These are phyloP conservation scores for Meganola albula DNA, from an alignment of 2,888 invertebrate genomes.

Conservation along the genomic window DNA sequence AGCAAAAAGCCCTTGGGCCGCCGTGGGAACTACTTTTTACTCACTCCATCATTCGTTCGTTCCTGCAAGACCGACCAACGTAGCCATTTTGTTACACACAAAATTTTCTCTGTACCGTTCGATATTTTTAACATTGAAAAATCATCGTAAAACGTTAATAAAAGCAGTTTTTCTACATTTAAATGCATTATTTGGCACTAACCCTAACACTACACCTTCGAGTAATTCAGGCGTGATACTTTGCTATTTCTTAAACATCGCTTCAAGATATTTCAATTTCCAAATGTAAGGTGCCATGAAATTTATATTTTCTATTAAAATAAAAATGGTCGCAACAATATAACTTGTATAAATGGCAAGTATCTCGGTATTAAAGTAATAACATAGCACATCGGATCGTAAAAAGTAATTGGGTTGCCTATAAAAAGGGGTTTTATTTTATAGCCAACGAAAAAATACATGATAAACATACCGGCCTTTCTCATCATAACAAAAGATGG, in stretches of 20 bases:
- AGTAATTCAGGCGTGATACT: too few relatives aligned
- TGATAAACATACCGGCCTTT: conserved; percentile 63
- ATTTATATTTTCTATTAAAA: conserved; percentile 35
- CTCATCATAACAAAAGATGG: conserved; percentile 40
- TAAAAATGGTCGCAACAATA: conserved; percentile 35
- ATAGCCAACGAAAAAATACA: conserved; percentile 59
- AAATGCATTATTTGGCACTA: too few relatives aligned
- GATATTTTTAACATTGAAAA: too few relatives aligned
- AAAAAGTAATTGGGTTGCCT: conserved; percentile 74
- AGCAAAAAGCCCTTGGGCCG: too few relatives aligned
- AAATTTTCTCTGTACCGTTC: too few relatives aligned
- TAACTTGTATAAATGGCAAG: conserved; percentile 49
- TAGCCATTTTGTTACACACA: too few relatives aligned
- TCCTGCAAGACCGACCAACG: too few relatives aligned
- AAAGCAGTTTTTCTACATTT: too few relatives aligned
- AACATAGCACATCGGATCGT: conserved; percentile 64
- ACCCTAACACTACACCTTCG: too few relatives aligned
- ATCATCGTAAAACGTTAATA: too few relatives aligned
- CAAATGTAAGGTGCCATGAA: conserved; percentile 30
- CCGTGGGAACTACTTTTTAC: too few relatives aligned
- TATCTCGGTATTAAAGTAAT: conserved; percentile 58
- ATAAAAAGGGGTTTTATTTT: conserved; percentile 74
- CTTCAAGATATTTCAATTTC: conserved; percentile 28
- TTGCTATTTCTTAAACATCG: conserved; percentile 14
- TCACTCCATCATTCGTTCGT: too few relatives aligned